Base-by-base conservation (phyloP, 1,140 invertebrate species). In the Macrotrachela quadricornifera region DNA sequence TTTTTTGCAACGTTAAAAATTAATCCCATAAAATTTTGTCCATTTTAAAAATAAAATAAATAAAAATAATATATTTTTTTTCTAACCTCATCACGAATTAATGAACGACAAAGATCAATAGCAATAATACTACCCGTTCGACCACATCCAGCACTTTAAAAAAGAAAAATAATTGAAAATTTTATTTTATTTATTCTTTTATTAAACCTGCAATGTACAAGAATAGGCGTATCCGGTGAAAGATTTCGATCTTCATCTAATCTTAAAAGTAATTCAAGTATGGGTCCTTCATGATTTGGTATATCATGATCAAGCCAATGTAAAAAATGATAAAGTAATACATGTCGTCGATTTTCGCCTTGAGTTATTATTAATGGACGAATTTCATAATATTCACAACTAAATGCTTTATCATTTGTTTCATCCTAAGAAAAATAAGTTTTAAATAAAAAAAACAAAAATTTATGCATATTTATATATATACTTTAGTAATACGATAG, bases 221-320 rank as follows among this genome's bases (percentile, higher is more conserved):
- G 21, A 4, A 30, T 30, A 30, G 21, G 21, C 8, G 21, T 52
- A 40, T 46, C 44, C 21, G 46, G 46, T 16, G 44, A 36, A 17
- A 37, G 14, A 16, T 17, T 30, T 30, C 21, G 21, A 30, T 30
- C 21, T 30, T 30, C 21, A 30, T 30, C 2, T 30, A 30, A 30
- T 30, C 8, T 30, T 30, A 30, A 30, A 45, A 54, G 21, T 49
- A 54, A 47, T 10, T 54, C 46, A n/a, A 48, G 39, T 37, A 54
- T 44, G 12, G 53, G 44, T 39, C 43, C 40, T 10, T 49, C 21
- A 44, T 54, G 37, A 43, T 54, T 36, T 10, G 53, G 53, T 21
- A 54, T 46, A 37, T 46, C 53, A 39, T 54, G 53, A 45, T 54
- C 53, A 17, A 46, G 53, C 53, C 53, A 54, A 15, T 54, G 45